A percentile compares a stretch with the other conserved stretches of the same genome.
phyloP scores from a whole-genome alignment of 53 echinoderm and acorn worm genomes.

The Astropecten irregularis region DNA sequence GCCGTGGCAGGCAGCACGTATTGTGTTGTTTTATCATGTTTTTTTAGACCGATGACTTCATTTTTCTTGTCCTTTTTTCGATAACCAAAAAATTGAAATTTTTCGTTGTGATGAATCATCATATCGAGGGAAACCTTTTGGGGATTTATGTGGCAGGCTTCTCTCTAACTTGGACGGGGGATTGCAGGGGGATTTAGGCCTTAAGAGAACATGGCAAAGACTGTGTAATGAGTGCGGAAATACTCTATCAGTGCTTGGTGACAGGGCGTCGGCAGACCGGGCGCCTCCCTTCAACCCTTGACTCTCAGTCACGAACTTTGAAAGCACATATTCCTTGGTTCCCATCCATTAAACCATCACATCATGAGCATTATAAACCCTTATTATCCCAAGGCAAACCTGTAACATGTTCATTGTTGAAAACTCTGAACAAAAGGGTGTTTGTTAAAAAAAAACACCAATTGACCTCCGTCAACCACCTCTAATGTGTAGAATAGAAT shows the following conservation, averaged over 20 bases:
- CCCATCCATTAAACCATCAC: too few relatives aligned
- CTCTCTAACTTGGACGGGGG: not conserved
- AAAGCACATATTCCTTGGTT: not conserved
- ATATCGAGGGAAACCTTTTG: not conserved
- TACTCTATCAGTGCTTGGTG: conserved; percentile 19
- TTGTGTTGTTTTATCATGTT: too few relatives aligned
- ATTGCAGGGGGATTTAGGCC: not conserved
- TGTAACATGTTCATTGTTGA: too few relatives aligned
- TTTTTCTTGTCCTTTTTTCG: too few relatives aligned
- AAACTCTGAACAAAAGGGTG: too few relatives aligned
- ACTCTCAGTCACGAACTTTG: not conserved
- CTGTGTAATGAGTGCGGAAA: conserved; percentile 33
- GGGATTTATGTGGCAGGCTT: not conserved
- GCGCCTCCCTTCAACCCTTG: too few relatives aligned
- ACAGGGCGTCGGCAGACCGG: not conserved
- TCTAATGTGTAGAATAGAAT: too few relatives aligned
- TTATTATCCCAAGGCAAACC: too few relatives aligned
- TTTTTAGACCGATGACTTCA: too few relatives aligned
- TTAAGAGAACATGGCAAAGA: conserved; percentile 2
- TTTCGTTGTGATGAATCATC: conserved; percentile 16
- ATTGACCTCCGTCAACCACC: not conserved
- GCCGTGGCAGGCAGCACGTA: too few relatives aligned
- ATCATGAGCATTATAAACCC: too few relatives aligned
- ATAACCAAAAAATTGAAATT: not conserved
- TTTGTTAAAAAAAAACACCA: too few relatives aligned